Percentiles rank a stretch among this genome's conserved stretches.
Evolutionary conservation across 2,888 invertebrate genomes (phyloP).

Genomic region (Linhomoeus sp.): DNA sequence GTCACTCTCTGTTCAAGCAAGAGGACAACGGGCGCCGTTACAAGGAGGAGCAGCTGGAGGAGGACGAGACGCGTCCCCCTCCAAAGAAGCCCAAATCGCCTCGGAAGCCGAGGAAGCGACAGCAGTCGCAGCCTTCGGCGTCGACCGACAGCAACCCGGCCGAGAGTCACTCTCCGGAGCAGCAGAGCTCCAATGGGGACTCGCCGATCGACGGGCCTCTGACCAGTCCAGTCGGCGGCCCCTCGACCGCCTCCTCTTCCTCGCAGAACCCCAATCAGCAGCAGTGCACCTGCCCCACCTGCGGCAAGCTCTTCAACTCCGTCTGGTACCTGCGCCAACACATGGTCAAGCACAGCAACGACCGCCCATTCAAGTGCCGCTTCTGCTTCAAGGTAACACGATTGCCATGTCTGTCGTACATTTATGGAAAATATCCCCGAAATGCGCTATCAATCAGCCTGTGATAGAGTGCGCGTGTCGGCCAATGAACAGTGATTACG

Average conservation of each 20-base stretch:
- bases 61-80: too few species aligned
- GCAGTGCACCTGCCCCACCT: constrained; percentile 1
- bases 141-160: neutral
- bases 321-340: constrained; percentile 21
- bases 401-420: neutral
- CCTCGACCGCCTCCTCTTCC: neutral
- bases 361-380: constrained; percentile 26
- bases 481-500: too few species aligned
- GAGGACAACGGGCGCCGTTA: too few species aligned
- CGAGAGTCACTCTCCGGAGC: neutral
- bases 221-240: neutral
- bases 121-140: too few species aligned
- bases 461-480: too few species aligned
- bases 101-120: too few species aligned
- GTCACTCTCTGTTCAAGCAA: too few species aligned
- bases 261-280: neutral
- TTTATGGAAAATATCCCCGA: neutral
- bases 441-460: neutral
- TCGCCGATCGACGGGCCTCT: neutral
- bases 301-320: constrained; percentile 3
- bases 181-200: neutral
- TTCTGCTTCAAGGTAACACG: constrained; percentile 20
- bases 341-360: constrained; percentile 25
- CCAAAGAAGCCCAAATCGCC: neutral
- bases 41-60: too few species aligned